phyloP scores from a whole-genome alignment of 2,888 invertebrate genomes.

The Sesia bembeciformis region DNA sequence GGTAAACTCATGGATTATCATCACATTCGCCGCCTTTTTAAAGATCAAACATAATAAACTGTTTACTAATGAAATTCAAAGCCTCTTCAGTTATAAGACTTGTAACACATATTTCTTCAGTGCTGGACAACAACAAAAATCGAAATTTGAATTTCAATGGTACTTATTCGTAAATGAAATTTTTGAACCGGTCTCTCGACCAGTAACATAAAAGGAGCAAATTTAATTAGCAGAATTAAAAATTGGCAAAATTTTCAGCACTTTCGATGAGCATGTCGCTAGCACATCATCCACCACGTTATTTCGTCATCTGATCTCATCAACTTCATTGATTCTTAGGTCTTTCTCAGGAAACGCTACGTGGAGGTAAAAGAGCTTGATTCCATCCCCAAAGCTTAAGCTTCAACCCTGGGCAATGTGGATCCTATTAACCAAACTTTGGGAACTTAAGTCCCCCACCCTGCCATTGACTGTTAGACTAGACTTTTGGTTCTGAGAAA shows the following conservation, averaged over 20 bases:
- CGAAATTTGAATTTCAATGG: background rate
- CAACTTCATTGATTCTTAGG: constrained; percentile 69
- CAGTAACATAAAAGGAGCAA: no score
- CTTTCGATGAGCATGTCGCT: constrained; percentile 55
- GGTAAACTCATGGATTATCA: constrained; percentile 25
- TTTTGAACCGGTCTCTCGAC: no score
- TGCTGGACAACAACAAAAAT: no score
- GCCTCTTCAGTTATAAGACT: background rate
- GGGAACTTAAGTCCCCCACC: constrained; percentile 35
- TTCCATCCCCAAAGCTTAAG: constrained; percentile 56
- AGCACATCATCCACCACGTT: constrained; percentile 48
- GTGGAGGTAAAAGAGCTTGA: constrained; percentile 65
- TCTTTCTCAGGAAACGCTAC: constrained; percentile 71
- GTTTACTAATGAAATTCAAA: background rate
- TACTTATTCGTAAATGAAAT: background rate
- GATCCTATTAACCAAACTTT: constrained; percentile 63
- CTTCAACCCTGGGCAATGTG: constrained; percentile 58
- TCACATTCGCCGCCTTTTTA: background rate
- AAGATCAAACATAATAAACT: background rate
- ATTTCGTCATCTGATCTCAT: constrained; percentile 58
- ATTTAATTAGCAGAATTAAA: background rate
- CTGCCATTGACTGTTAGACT: constrained; percentile 10
- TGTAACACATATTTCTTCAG: background rate
- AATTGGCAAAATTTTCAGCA: background rate
- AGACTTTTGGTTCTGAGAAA: constrained; percentile 58